A percentile compares a stretch with the other conserved stretches of the same genome.
phyloP scores from a whole-genome alignment of 2,797 vertebrate species.

The Sardinella longiceps region DNA sequence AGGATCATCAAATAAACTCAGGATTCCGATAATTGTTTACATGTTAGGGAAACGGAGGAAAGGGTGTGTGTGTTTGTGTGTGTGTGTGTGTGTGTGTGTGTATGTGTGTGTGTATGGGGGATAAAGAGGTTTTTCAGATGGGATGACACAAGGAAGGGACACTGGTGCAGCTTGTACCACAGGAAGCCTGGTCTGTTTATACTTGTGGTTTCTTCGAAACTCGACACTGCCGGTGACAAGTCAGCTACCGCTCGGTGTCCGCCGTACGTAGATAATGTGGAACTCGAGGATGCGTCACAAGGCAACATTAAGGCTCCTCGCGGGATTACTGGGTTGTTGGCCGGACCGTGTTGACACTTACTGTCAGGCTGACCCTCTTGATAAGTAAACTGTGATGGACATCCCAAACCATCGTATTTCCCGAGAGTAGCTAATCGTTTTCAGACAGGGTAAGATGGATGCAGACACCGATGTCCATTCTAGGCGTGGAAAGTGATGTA shows the following conservation, averaged over 20 bases:
- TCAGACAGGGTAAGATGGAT: neutral
- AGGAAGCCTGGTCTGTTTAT: constrained; percentile 48
- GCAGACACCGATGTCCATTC: neutral
- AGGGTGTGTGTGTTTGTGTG: constrained; percentile 30
- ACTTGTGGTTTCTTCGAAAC: constrained; percentile 53
- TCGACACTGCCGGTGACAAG: constrained; percentile 47
- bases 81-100: constrained; percentile 6
- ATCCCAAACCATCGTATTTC: neutral
- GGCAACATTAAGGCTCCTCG: constrained; percentile 45
- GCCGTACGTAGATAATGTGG: constrained; percentile 31
- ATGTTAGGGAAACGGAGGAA: constrained; percentile 47
- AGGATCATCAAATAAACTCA: constrained; percentile 71
- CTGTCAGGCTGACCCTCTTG: constrained; percentile 31
- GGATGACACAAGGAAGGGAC: constrained; percentile 37
- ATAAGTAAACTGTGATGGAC: constrained; percentile 24
- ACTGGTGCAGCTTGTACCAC: constrained; percentile 47
- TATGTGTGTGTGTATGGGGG: neutral
- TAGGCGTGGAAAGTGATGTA: neutral
- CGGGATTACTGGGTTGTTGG: constrained; percentile 42
- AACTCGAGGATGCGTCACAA: constrained; percentile 44
- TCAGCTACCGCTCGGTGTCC: constrained; percentile 59
- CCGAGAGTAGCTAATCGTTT: neutral
- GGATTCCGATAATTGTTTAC: constrained; percentile 69
- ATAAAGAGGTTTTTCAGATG: neutral
- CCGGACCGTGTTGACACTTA: constrained; percentile 37